A percentile compares a stretch with the other conserved stretches of the same genome.
These are phyloP conservation scores for Antennarius maculatus DNA, from an alignment of 2,797 vertebrate genomes.

Conservation along the genomic window DNA sequence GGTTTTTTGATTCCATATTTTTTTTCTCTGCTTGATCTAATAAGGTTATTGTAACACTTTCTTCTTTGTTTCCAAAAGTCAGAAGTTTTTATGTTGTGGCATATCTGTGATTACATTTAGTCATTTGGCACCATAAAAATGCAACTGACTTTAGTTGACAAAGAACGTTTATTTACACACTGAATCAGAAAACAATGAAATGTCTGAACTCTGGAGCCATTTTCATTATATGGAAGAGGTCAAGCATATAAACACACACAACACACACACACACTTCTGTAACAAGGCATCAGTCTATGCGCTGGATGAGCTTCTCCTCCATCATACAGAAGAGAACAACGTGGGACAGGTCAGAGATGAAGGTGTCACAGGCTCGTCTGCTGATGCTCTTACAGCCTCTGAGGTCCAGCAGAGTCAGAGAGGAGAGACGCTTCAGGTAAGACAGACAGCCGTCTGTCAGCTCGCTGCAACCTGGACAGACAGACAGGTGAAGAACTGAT, in stretches of 20 bases:
- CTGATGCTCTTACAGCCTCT: constrained; percentile 91
- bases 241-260: not conserved
- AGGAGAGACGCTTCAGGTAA: constrained; percentile 90
- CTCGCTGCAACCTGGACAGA: constrained; percentile 88
- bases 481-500: constrained; percentile 2
- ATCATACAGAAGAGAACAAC: constrained; percentile 94
- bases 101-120: too few species aligned
- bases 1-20: too few species aligned
- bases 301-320: constrained; percentile 97
- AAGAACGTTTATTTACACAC: too few species aligned
- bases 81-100: too few species aligned
- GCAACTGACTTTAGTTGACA: too few species aligned
- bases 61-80: too few species aligned
- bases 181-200: too few species aligned
- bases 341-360: constrained; percentile 96
- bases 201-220: not conserved
- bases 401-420: constrained; percentile 91
- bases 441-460: constrained; percentile 92
- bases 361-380: constrained; percentile 90
- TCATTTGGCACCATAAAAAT: too few species aligned
- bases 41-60: too few species aligned
- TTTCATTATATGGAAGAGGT: not conserved
- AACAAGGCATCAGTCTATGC: constrained; percentile 76
- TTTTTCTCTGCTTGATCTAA: too few species aligned
- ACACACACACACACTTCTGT: not conserved